Evolutionary conservation across 2,888 invertebrate species (phyloP), one percentile per base, ranked within the genome.

Genomic region (Scaptomyza reducta): DNA sequence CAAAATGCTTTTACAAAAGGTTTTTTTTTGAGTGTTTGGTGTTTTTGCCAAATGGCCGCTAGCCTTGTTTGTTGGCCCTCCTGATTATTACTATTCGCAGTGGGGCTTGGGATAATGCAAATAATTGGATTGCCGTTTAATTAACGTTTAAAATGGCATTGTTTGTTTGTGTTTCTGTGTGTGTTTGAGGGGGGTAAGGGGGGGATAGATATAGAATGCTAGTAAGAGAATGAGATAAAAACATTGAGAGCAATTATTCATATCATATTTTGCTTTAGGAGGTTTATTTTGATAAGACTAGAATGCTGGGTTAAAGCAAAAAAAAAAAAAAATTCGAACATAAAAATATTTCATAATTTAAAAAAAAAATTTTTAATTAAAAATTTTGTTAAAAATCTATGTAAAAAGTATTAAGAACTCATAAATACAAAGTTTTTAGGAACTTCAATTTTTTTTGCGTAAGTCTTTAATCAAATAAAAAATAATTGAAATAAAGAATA

Each of bases 121-220:
- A 50, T 53, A 70, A 70, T 65, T 61, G n/a, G 31, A 47, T 55
- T 54, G 44, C 16, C 41, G 33, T 57, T 71, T 71, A 72, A 71
- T 71, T 71, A 71, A 40, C 47, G 57, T 61, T 58, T 49, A 27
- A 29, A 58, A 45, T 29, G 27, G 16, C 9, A 9, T 25, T 51
- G 49, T 22, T 38, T 38, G 14, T 14, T 6, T 14, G n/a, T 38
- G n/a, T 38, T 4, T 41, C 44, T 35, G 14, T 38, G 14, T 14
- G 7, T 38, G 2, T 9, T 22, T 22, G 22, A 5, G 1, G 3
- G 0, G 22, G 22, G 22, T 22, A 5, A 22, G 22, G 22, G 22
- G 1, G 22, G 22, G 22, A 61, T 58, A 53, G 56, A 27, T n/a
- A n/a, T n/a, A n/a, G n/a, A 27, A 27, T 7, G 1, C 27, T 7